Percentiles rank a stretch among this genome's conserved stretches.
Evolutionary conservation across 1,140 invertebrate species (phyloP).

Genomic region (Vanessa atalanta): DNA sequence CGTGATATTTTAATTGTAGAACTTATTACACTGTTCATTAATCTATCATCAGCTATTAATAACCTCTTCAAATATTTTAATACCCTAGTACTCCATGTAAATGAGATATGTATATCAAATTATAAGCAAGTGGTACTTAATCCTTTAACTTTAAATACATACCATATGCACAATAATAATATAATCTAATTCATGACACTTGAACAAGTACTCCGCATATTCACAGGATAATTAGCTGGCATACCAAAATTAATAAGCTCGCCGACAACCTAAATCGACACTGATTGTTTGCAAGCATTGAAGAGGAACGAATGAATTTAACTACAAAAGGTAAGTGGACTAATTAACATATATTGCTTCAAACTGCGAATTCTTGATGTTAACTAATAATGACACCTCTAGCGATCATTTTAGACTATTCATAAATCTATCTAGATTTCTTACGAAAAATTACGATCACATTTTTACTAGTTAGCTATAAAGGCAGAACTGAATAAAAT

Average conservation of each 20-base stretch:
- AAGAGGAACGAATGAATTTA: slow-evolving; percentile 78
- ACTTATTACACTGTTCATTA: no score
- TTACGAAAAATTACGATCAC: no score
- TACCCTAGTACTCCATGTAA: slow-evolving; percentile 63
- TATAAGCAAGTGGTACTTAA: slow-evolving; percentile 4
- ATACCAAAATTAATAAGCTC: slow-evolving; percentile 75
- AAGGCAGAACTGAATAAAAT: no score
- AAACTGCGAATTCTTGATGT: slow-evolving; percentile 32
- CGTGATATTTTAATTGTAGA: neutral
- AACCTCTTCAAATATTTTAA: slow-evolving; percentile 23
- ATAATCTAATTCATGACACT: slow-evolving; percentile 65
- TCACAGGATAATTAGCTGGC: slow-evolving; percentile 74
- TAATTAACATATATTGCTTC: slow-evolving; percentile 13
- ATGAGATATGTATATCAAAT: slow-evolving; percentile 42
- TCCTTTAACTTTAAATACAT: slow-evolving; percentile 17
- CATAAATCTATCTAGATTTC: no score
- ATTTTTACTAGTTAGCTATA: no score
- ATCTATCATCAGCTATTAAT: neutral
- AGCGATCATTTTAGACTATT: no score
- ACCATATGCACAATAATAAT: slow-evolving; percentile 13
- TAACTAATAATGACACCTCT: neutral
- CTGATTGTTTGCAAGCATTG: slow-evolving; percentile 65
- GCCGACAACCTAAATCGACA: slow-evolving; percentile 61
- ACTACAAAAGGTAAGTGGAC: slow-evolving; percentile 72
- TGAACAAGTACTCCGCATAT: slow-evolving; percentile 69